Base-by-base conservation (phyloP, 1,140 invertebrate genomes). In the Sesamia nonagrioides region DNA sequence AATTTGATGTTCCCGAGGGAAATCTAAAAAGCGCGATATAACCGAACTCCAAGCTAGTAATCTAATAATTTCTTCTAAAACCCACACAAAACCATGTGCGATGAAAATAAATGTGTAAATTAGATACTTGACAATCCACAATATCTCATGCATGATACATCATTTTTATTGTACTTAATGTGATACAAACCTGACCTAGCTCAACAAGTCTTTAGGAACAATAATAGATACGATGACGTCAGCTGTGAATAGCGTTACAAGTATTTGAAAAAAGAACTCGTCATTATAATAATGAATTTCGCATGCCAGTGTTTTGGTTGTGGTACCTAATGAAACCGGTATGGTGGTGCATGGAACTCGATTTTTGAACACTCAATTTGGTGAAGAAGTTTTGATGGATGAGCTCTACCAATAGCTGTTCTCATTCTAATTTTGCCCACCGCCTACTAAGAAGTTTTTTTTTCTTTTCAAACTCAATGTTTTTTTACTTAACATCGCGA, bases 211-310 rank as follows among this genome's bases (percentile, higher is more conserved):
- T 48, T 71, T 71, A 48, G n/a, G 15, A 52, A 0, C 68, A 54
- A 71, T 71, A 52, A 71, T 71, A 71, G 68, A 54, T n/a, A n/a
- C 27, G 4, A 54, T 71, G 68, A 71, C 33, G 48, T 71, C 68
- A 71, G 17, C 68, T 2, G 27, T 35, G 27, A 13, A 52, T 71
- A 52, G 27, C 48, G 33, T 42, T 33, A 52, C 18, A 35, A 52
- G 35, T 11, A 48, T 60, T 50, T 1, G 13, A 7, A 48, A 69
- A 71, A 66, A 71, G 52, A 63, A 17, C 6, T 18, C 17, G 15
- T 0, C 1, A 11, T n/a, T 11, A 18, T 11, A 63, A 18, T 42
- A 63, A 42, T 37, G 40, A 1, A 7, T 63, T 63, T 61, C 58
- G 58, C 27, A 61, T 37, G 27, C 27, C 58, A 37, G 15, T 37